Evolutionary conservation across 2,888 invertebrate genomes (phyloP).

Genomic region (Lycia hirtaria): DNA sequence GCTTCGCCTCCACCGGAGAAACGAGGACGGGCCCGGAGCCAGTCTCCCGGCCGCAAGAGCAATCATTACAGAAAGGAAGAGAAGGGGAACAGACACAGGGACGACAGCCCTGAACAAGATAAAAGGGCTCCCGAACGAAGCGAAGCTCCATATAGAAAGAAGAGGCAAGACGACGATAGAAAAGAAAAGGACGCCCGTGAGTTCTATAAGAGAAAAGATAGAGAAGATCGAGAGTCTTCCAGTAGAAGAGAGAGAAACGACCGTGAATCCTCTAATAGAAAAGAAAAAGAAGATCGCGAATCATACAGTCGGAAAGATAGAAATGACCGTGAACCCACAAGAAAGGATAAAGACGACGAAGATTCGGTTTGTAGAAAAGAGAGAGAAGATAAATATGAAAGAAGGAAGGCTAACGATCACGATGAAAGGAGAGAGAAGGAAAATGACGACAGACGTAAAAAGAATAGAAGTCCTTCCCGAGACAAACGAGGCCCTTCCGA

Average conservation of each 20-base stretch:
- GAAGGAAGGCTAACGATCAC: constrained; percentile 45
- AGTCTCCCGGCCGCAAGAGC: constrained; percentile 57
- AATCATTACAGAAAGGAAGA: constrained; percentile 51
- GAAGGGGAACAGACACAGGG: constrained; percentile 48
- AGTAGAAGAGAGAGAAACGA: constrained; percentile 55
- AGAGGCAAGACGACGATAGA: constrained; percentile 17
- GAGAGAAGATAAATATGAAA: constrained; percentile 48
- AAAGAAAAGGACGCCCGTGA: constrained; percentile 37
- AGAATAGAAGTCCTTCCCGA: constrained; percentile 57
- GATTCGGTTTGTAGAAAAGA: constrained; percentile 53
- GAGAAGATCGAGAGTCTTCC: constrained; percentile 51
- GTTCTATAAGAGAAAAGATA: constrained; percentile 13
- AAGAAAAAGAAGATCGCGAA: constrained; percentile 35
- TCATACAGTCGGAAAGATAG: constrained; percentile 44
- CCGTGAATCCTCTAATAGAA: constrained; percentile 50
- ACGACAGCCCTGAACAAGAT: constrained; percentile 53
- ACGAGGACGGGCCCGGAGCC: constrained; percentile 60
- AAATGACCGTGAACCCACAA: constrained; percentile 31
- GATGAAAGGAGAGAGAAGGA: constrained; percentile 42
- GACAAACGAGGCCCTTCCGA: constrained; percentile 61
- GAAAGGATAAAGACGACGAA: constrained; percentile 45
- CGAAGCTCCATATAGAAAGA: constrained; percentile 45
- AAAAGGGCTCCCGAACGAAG: constrained; percentile 45
- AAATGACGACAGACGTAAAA: constrained; percentile 46
- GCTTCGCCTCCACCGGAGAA: constrained; percentile 70